phyloP scores from a whole-genome alignment of 2,113 vertebrate genomes.

The Cavia aperea region DNA sequence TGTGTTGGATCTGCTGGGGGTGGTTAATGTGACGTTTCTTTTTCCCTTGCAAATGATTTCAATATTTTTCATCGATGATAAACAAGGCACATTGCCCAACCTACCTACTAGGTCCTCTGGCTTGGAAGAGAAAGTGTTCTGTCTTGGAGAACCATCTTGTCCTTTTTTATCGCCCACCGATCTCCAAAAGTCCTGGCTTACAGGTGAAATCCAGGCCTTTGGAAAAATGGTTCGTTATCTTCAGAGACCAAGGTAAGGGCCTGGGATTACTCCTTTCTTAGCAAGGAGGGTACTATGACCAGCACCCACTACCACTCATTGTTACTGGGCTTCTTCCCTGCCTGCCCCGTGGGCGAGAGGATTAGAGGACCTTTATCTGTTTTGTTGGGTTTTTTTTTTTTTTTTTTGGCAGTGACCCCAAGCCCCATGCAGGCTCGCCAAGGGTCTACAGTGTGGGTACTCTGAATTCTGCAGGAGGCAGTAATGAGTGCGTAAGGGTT shows the following conservation, averaged over 20 bases:
- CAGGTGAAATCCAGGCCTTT: neutral
- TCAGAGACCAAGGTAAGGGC: fast-evolving
- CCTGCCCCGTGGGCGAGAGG: fast-evolving
- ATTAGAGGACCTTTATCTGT: neutral
- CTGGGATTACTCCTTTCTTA: too few relatives aligned
- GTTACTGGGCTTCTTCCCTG: fast-evolving
- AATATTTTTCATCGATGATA: too few relatives aligned
- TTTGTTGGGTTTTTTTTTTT: neutral
- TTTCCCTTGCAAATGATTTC: neutral
- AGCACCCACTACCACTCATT: fast-evolving
- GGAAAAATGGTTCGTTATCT: fast-evolving
- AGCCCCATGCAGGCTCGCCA: neutral
- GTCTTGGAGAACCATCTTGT: too few relatives aligned
- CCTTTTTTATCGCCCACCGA: too few relatives aligned
- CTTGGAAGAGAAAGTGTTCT: too few relatives aligned
- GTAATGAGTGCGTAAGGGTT: neutral
- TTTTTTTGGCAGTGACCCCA: neutral
- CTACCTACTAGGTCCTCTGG: neutral
- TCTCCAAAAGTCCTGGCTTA: neutral
- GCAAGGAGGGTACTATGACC: fast-evolving
- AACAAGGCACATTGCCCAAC: neutral
- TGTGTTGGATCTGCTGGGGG: too few relatives aligned
- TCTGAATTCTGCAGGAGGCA: neutral
- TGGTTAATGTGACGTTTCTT: fast-evolving
- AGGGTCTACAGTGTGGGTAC: fast-evolving